These are phyloP conservation scores for Poecilia latipinna DNA, from an alignment of 2,113 vertebrate genomes.

Conservation along the genomic window DNA sequence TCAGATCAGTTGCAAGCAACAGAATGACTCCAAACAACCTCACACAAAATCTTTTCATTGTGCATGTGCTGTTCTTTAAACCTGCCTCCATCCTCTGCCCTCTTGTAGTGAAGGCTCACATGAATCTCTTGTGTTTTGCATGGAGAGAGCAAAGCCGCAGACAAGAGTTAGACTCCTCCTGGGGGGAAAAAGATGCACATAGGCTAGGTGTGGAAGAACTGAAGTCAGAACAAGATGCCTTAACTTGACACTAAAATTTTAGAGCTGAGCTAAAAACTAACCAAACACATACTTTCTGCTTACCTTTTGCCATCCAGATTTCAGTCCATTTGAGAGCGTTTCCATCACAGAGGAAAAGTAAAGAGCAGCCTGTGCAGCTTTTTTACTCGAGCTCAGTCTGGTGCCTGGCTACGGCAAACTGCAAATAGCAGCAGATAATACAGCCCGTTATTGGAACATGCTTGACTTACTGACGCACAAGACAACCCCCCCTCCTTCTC, in stretches of 20 bases:
- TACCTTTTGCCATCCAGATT: slow-evolving; percentile 53
- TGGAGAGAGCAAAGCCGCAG: slow-evolving; percentile 3
- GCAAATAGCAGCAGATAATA: slow-evolving; percentile 76
- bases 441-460: slow-evolving; percentile 66
- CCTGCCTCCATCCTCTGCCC: slow-evolving; percentile 47
- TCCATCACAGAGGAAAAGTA: slow-evolving; percentile 33
- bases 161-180: slow-evolving; percentile 32
- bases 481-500: background rate
- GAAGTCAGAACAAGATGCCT: background rate
- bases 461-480: slow-evolving; percentile 73
- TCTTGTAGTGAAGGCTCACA: slow-evolving; percentile 36
- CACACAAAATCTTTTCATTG: slow-evolving; percentile 28
- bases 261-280: background rate
- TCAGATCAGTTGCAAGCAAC: slow-evolving; percentile 59
- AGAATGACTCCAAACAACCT: slow-evolving; percentile 44
- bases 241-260: background rate
- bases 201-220: background rate
- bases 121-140: slow-evolving; percentile 10
- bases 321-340: slow-evolving; percentile 23
- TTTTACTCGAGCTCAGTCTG: slow-evolving; percentile 45
- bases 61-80: slow-evolving; percentile 10
- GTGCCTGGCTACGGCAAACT: slow-evolving; percentile 68
- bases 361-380: slow-evolving; percentile 29
- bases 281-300: slow-evolving; percentile 22
- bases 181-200: background rate